Base-by-base conservation (phyloP, 1,140 invertebrate species). In the Halesus radiatus region DNA sequence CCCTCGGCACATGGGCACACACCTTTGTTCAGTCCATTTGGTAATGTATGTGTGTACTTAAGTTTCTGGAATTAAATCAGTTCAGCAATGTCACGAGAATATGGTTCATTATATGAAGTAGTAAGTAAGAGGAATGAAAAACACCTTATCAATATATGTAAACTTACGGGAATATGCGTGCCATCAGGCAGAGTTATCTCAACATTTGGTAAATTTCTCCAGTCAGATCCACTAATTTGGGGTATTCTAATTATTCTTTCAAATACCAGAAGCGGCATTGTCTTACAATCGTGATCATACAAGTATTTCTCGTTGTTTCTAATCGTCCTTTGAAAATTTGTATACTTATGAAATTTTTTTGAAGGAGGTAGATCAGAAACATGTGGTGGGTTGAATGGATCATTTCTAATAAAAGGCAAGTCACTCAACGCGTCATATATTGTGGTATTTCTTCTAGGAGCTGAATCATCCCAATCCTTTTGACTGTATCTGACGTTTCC, bases 201-300 rank as follows among this genome's bases (percentile, higher is more conserved):
- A 81, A 95, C 92, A 85, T 97, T 97, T 0, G 96, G 96, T 10
- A 98, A 87, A 88, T 97, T 95, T 75, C 96, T 90, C 96, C 96
- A 98, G 86, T 98, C 96, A 3, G 95, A 93, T 13, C 95, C 96
- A 15, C 92, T 92, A 16, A 88, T 89, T 3, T 91, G 92, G 18
- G 96, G 96, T 79, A 97, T 94, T 81, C 95, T 89, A 53, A 90
- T 88, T 84, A 98, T 96, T 66, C 96, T 90, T 5, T 94, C 94
- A 85, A 93, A 93, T 4, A 96, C 94, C 15, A 97, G 86, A 1
- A 94, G 90, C 52, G 93, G 92, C 94, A 97, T 95, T 79, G 96
- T 94, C 87, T 97, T 97, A 84, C 95, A 97, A 81, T 96, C 93
- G 84, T 98, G 96, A 87, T 97, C 96, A 5, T 90, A 87, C 15